These are phyloP conservation scores for Watersipora subatra DNA, from an alignment of 1,140 invertebrate genomes.

Conservation along the genomic window DNA sequence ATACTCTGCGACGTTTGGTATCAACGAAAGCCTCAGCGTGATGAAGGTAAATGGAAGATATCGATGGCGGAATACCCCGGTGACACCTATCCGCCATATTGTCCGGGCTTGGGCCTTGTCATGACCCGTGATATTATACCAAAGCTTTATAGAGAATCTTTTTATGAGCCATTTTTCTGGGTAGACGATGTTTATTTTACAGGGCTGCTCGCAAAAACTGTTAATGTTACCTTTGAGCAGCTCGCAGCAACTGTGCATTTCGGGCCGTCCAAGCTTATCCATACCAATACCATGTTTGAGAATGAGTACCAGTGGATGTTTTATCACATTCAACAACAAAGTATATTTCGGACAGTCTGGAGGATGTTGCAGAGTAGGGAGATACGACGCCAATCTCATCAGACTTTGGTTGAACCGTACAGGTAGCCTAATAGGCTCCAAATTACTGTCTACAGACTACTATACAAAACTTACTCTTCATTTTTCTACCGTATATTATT, in stretches of 20 bases:
- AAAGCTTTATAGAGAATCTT: constrained; percentile 25
- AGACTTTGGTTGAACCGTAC: too few relatives aligned
- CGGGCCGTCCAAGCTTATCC: not conserved
- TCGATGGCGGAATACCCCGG: constrained; percentile 30
- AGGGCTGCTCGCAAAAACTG: constrained; percentile 24
- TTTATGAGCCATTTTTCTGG: constrained; percentile 33
- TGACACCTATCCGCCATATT: constrained; percentile 39
- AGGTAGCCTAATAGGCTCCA: too few relatives aligned
- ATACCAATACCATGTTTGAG: not conserved
- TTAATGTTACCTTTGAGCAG: constrained; percentile 2
- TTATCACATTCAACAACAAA: too few relatives aligned
- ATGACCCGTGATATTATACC: constrained; percentile 32
- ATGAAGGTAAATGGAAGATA: constrained; percentile 40
- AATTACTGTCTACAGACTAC: too few relatives aligned
- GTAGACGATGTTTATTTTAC: constrained; percentile 41
- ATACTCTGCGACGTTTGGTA: constrained; percentile 30
- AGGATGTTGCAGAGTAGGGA: too few relatives aligned
- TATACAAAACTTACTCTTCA: too few relatives aligned
- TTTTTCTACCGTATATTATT: too few relatives aligned
- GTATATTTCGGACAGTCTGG: too few relatives aligned
- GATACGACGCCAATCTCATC: too few relatives aligned
- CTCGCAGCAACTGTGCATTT: not conserved
- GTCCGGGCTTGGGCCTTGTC: constrained; percentile 38
- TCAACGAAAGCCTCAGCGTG: constrained; percentile 26
- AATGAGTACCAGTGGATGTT: not conserved